Percentiles rank a stretch among this genome's conserved stretches.
Conservation (phyloP, 2,888 invertebrate genomes). For the Diarsia mendica region DNA sequence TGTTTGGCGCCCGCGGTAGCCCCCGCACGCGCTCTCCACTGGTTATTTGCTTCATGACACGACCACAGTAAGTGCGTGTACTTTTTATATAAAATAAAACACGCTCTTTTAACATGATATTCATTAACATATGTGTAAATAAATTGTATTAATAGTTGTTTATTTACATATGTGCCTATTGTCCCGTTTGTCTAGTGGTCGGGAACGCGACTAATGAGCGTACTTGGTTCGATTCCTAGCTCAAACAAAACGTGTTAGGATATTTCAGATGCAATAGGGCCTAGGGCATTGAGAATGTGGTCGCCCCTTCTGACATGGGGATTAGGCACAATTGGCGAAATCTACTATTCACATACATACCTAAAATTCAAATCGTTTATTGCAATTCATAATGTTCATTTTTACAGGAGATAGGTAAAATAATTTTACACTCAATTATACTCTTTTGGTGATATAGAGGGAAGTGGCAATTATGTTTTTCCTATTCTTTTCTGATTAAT, state of each 20-base stretch:
- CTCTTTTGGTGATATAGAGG: no score
- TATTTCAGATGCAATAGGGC: background rate
- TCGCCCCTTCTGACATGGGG: background rate
- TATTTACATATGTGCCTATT: slow-evolving; percentile 8
- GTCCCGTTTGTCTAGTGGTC: background rate
- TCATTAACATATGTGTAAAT: background rate
- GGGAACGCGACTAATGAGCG: no score
- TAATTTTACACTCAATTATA: no score
- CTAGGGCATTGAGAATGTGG: background rate
- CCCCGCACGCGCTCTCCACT: no score
- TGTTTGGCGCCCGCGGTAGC: no score
- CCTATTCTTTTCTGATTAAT: no score
- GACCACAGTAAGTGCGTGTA: background rate
- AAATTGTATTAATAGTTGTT: background rate
- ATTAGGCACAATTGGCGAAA: background rate
- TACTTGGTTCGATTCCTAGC: background rate
- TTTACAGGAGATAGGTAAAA: no score
- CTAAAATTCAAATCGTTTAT: no score
- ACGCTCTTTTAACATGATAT: slow-evolving; percentile 11
- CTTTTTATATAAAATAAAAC: slow-evolving; percentile 1
- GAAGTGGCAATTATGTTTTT: no score
- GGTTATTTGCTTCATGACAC: no score
- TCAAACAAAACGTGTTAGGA: background rate
- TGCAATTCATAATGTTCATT: no score
- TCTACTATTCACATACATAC: background rate